phyloP scores from a whole-genome alignment of 2,888 invertebrate genomes.

The Argyresthia goedartella region DNA sequence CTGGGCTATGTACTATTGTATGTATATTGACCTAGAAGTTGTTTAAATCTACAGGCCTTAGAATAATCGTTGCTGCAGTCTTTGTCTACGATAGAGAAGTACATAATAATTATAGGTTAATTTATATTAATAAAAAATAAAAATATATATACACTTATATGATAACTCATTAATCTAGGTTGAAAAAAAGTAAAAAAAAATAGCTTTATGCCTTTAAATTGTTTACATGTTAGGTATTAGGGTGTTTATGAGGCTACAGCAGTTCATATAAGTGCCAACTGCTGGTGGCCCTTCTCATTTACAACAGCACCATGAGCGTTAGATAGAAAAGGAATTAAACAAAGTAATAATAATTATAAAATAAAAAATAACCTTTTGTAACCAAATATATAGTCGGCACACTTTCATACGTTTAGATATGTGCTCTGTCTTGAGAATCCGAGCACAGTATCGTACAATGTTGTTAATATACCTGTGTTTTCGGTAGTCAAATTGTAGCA shows the following conservation, averaged over 20 bases:
- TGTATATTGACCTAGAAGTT: background rate
- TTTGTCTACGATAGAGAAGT: conserved; percentile 64
- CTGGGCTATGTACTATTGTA: background rate
- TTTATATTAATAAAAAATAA: conserved; percentile 53
- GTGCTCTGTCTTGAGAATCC: background rate
- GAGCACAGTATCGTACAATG: background rate
- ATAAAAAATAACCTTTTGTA: conserved; percentile 27
- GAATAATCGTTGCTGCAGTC: conserved; percentile 62
- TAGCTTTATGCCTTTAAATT: conserved; percentile 67
- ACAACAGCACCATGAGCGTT: conserved; percentile 45
- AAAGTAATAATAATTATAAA: conserved; percentile 29
- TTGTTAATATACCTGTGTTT: conserved; percentile 13
- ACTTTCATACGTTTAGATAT: background rate
- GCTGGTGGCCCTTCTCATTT: conserved; percentile 28
- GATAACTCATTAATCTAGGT: conserved; percentile 60
- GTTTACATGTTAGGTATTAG: conserved; percentile 61
- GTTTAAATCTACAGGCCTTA: conserved; percentile 8
- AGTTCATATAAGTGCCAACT: conserved; percentile 48
- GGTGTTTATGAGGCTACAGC: conserved; percentile 40
- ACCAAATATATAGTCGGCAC: background rate
- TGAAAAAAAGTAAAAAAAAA: conserved; percentile 48
- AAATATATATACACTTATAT: conserved; percentile 65
- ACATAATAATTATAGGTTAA: conserved; percentile 60
- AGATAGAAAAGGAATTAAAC: conserved; percentile 44
- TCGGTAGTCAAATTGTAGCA: conserved; percentile 24